Percentiles rank a stretch among this genome's conserved stretches.
Conservation (phyloP, 2,797 vertebrate genomes). For the Oreochromis grahami region DNA sequence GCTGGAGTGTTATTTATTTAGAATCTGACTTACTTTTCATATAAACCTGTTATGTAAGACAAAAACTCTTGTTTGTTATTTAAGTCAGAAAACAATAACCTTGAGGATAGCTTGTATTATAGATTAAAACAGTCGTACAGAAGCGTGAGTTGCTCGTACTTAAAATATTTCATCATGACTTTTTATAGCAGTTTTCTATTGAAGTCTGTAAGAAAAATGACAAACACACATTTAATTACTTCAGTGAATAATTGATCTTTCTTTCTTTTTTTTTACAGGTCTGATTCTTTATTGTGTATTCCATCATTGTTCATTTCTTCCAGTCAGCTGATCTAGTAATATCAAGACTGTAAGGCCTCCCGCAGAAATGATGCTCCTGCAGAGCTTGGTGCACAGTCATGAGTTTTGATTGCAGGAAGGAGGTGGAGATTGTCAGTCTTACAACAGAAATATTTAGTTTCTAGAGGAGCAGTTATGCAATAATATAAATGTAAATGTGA, state of each 20-base stretch:
- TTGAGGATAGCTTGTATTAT: not conserved
- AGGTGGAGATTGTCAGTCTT: not conserved
- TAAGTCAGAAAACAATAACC: not conserved
- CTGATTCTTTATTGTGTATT: not conserved
- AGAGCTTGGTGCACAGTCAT: not conserved
- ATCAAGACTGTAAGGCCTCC: not conserved
- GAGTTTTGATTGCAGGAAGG: not conserved
- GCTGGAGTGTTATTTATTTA: not conserved
- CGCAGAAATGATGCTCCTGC: not conserved
- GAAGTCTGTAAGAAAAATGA: not conserved
- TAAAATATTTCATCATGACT: not conserved
- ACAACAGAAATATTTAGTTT: not conserved
- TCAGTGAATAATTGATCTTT: not conserved
- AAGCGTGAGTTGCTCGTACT: not conserved
- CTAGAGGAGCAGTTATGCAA: not conserved
- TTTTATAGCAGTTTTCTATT: not conserved
- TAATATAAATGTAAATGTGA: not conserved
- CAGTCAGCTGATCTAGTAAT: not conserved
- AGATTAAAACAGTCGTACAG: rapidly evolving
- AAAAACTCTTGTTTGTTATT: not conserved
- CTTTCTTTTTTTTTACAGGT: not conserved
- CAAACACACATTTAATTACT: not conserved
- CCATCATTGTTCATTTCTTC: not conserved
- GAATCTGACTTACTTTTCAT: not conserved
- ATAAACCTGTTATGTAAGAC: not conserved